A percentile compares a stretch with the other conserved stretches of the same genome.
These are phyloP conservation scores for Mallotus villosus DNA, from an alignment of 2,797 vertebrate species.

Conservation along the genomic window DNA sequence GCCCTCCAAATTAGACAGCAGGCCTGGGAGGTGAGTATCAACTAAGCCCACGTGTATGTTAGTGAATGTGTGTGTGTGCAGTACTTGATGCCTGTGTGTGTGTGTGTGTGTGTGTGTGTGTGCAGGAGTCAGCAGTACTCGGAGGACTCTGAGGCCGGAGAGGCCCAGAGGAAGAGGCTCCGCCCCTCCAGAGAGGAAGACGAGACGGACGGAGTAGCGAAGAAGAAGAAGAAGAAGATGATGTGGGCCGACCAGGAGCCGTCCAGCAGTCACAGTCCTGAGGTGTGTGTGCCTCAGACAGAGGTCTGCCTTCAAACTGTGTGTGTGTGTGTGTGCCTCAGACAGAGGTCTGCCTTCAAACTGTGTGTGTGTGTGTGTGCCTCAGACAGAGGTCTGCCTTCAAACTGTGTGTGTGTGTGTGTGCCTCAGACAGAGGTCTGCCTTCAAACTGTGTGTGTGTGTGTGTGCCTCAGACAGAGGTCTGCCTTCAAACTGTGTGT, in stretches of 20 bases:
- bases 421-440: too few relatives aligned
- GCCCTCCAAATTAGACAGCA: conserved; percentile 85
- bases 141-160: conserved; percentile 88
- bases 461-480: too few relatives aligned
- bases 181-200: conserved; percentile 77
- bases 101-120: not conserved
- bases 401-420: too few relatives aligned
- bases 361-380: too few relatives aligned
- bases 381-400: too few relatives aligned
- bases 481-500: too few relatives aligned
- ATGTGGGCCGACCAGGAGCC: conserved; percentile 85
- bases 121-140: conserved; percentile 83
- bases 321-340: too few relatives aligned
- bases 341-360: too few relatives aligned
- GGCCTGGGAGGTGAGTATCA: conserved; percentile 90
- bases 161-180: conserved; percentile 85
- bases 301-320: too few relatives aligned
- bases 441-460: too few relatives aligned
- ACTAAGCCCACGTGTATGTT: conserved; percentile 27
- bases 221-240: conserved; percentile 82
- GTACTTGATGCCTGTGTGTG: not conserved
- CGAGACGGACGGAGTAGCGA: conserved; percentile 68
- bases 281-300: conserved; percentile 80
- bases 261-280: conserved; percentile 78
- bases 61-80: not conserved